Base-by-base conservation (phyloP, 1,140 invertebrate genomes). In the Diorhabda carinulata region DNA sequence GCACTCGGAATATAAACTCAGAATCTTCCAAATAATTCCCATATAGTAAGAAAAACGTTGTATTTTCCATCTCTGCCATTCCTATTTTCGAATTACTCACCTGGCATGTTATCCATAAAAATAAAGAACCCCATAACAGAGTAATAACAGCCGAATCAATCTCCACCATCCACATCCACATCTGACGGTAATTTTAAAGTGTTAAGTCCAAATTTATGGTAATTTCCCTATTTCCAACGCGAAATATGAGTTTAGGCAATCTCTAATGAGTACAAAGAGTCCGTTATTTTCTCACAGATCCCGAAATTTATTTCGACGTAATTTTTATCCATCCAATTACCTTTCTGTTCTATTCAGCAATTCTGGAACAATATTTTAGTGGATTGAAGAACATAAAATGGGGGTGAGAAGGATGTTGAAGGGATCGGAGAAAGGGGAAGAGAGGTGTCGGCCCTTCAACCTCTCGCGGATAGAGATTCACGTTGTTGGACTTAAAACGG, bases 291-390 rank as follows among this genome's bases (percentile, higher is more conserved):
- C 64, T 9, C 59, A 61, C 64, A 57, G 64, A 65, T 40, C 64
- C 64, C 52, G 41, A 43, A 65, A 65, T 65, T 65, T 65, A 65
- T 65, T 9, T 57, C 56, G 45, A 40, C 47, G 56, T 79, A 78
- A 78, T 79, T 79, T 79, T 78, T 76, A 77, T 74, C 76, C 77
- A 74, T 79, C 79, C 79, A 80, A 80, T 80, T 80, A 80, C 76
- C 75, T 77, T 77, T 77, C 72, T 75, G 71, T 77, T 75, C 77
- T 74, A 78, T 78, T 78, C 76, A 78, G 78, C 77, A 79, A 79
- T 80, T 78, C 77, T 71, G 72, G 71, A 71, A 76, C 75, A 73
- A 79, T 80, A 80, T 78, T 78, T 80, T 74, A 80, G 69, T 71
- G 79, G 79, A 80, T 80, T 79, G 79, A 79, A 74, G 77, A 80